These are phyloP conservation scores for Sebastes nivosus DNA, from an alignment of 2,797 vertebrate genomes.

Conservation along the genomic window DNA sequence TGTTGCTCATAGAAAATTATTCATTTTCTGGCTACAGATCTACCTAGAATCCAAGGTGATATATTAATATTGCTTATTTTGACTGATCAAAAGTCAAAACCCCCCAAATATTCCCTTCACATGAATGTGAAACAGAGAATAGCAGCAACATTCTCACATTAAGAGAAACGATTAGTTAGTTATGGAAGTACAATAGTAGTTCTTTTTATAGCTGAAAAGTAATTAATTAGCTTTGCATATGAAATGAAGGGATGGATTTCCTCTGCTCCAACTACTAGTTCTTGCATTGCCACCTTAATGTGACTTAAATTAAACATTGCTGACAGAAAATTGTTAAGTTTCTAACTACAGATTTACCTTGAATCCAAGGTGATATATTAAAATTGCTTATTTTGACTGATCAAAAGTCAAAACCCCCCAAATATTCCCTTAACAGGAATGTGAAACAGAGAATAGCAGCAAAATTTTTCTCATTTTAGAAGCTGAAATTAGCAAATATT, in stretches of 20 bases:
- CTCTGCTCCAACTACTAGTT: neutral
- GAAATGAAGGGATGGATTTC: neutral
- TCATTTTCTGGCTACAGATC: neutral
- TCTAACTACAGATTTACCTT: neutral
- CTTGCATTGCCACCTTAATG: neutral
- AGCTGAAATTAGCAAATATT: neutral
- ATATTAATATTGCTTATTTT: neutral
- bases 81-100: too few relatives aligned
- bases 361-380: neutral
- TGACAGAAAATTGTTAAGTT: neutral
- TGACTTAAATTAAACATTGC: neutral
- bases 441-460: neutral
- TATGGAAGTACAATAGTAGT: neutral
- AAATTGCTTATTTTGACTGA: neutral
- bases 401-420: neutral
- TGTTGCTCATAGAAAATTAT: neutral
- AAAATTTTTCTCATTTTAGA: neutral
- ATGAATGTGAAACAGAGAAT: too few relatives aligned
- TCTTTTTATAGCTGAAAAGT: neutral
- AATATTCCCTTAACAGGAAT: neutral
- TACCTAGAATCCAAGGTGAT: too few relatives aligned
- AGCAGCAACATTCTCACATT: neutral
- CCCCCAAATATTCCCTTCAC: too few relatives aligned
- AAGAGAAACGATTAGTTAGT: neutral
- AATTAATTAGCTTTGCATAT: conserved; percentile 13